These are phyloP conservation scores for Carposina sasakii DNA, from an alignment of 1,140 invertebrate species.

Conservation along the genomic window DNA sequence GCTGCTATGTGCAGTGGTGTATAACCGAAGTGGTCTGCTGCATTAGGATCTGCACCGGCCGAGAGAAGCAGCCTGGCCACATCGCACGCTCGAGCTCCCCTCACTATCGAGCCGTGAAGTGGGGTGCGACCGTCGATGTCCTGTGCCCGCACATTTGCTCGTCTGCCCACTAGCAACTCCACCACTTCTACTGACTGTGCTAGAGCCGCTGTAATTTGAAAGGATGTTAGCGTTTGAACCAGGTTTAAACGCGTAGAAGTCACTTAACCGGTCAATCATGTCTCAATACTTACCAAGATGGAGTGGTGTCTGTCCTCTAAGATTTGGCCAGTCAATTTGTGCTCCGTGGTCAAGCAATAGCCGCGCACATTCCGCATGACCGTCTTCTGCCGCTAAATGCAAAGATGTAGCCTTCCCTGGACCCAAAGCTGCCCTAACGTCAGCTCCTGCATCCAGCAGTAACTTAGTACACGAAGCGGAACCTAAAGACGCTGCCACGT, in stretches of 20 bases:
- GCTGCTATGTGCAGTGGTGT: constrained; percentile 88
- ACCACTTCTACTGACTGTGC: constrained; percentile 83
- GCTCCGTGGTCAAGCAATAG: constrained; percentile 83
- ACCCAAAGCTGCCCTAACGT: constrained; percentile 82
- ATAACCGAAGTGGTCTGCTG: constrained; percentile 84
- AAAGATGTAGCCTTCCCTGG: constrained; percentile 80
- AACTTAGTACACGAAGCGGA: constrained; percentile 78
- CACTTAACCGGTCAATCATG: too few relatives aligned
- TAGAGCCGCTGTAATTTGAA: constrained; percentile 74
- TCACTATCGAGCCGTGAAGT: constrained; percentile 85
- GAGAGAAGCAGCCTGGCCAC: constrained; percentile 78
- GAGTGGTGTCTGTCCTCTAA: constrained; percentile 82
- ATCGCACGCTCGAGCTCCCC: constrained; percentile 81
- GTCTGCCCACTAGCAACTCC: constrained; percentile 76
- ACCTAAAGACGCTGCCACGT: constrained; percentile 84
- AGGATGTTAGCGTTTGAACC: too few relatives aligned
- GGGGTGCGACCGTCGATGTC: constrained; percentile 83
- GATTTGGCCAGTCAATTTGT: constrained; percentile 77
- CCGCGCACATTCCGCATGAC: constrained; percentile 80
- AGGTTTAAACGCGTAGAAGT: too few relatives aligned
- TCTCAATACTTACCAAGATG: constrained; percentile 78
- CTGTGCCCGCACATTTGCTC: constrained; percentile 76
- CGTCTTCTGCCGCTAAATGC: constrained; percentile 88
- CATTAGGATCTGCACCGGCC: constrained; percentile 84
- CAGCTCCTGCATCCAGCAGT: constrained; percentile 81